A percentile compares a stretch with the other conserved stretches of the same genome.
Conservation (phyloP, 2,113 vertebrate species). For the Ivindomyrus marchei region DNA sequence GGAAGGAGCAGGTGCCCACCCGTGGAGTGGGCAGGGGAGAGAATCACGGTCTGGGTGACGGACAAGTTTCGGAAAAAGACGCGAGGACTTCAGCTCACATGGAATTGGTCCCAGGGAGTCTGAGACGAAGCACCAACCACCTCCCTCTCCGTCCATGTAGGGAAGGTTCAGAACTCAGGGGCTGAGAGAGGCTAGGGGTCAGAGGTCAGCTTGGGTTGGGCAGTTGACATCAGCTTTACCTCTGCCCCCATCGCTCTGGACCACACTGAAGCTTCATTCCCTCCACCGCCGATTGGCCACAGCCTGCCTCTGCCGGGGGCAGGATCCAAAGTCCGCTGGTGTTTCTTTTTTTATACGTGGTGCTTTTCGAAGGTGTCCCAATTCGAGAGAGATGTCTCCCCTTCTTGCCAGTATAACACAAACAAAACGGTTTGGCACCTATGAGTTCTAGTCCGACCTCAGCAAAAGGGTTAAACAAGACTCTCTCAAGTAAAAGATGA, state of each 20-base stretch:
- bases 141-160: conserved; percentile 38
- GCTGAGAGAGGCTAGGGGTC: conserved; percentile 20
- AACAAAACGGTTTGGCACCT: conserved; percentile 3
- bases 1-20: conserved; percentile 1
- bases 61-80: not conserved
- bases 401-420: conserved; percentile 11
- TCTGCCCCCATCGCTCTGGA: conserved; percentile 5
- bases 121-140: not conserved
- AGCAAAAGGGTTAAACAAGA: conserved; percentile 32
- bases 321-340: not conserved
- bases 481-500: conserved; percentile 10
- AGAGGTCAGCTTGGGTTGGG: conserved; percentile 32
- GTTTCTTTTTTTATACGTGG: not conserved
- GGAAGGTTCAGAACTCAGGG: conserved; percentile 3
- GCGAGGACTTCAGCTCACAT: conserved; percentile 36
- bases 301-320: not conserved
- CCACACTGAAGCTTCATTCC: not conserved
- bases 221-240: conserved; percentile 39
- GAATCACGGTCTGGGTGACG: not conserved
- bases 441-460: not conserved
- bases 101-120: conserved; percentile 37
- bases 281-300: not conserved
- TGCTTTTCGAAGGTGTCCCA: not conserved
- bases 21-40: conserved; percentile 15
- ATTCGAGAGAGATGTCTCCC: conserved; percentile 8